Evolutionary conservation across 2,113 vertebrate species (phyloP), one percentile per base, ranked within the genome.

Genomic region (Polyodon spathula): DNA sequence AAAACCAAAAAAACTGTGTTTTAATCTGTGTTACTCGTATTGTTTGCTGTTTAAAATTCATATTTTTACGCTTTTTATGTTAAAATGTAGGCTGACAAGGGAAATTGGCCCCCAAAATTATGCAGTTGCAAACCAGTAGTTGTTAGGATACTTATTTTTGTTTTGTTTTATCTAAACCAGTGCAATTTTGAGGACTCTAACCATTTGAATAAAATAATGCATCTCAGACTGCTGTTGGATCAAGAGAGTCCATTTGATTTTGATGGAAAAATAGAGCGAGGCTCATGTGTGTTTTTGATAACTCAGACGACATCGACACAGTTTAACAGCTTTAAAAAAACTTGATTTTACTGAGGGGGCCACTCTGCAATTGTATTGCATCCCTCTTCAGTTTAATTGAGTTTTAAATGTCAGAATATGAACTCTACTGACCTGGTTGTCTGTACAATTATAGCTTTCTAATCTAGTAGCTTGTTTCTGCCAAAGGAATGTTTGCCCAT

Each of bases 401-500:
- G 65, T 71, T 78, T 65, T 69, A 79, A 85, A 86, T 84, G 81
- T 81, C 81, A 82, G 67, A 68, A 72, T 69, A 64, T 68, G 66
- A 68, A 58, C 66, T 41, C 14, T 15, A 63, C 60, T 39, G 53
- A 55, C 53, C 53, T 55, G 37, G 3, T 55, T 40, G 54, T 43
- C 58, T 70, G 40, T 57, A 60, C 42, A 68, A 73, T 73, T 64
- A 42, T 54, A 41, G 66, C 63, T 16, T 38, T 48, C 2, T 68
- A 63, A 69, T 72, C 51, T 54, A 38, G 61, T 40, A 40, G 44
- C 44, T 10, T 39, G 42, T 50, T 50, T 63, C 37, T 56, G 64
- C 50, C 59, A 39, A 16, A 6, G 43, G 56, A 48, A 51, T 27
- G 42, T 38, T 58, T 37, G 55, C 52, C 16, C 14, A 37, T 43